Conservation (phyloP, 2,888 invertebrate species). For the Fabriciana adippe region DNA sequence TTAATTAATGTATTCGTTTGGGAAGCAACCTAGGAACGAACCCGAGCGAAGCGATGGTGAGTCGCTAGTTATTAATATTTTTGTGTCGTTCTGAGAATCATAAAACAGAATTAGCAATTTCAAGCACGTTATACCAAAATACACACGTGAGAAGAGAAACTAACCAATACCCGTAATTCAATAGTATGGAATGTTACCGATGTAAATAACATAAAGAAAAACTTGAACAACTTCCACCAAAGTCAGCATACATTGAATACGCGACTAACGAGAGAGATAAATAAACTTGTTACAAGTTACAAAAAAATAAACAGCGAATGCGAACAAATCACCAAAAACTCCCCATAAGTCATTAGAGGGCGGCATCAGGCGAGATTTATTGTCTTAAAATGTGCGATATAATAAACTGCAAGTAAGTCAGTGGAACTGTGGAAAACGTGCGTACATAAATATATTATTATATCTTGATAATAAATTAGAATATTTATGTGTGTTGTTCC, state of each 20-base stretch:
- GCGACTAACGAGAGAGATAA: conserved; percentile 8
- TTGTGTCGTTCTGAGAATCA: too few species aligned
- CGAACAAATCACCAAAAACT: not conserved
- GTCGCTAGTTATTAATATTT: too few species aligned
- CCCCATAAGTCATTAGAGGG: not conserved
- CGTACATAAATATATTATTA: too few species aligned
- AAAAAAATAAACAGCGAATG: not conserved
- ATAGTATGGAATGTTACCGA: not conserved
- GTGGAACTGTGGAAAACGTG: too few species aligned
- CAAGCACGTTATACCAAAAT: not conserved
- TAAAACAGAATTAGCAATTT: too few species aligned
- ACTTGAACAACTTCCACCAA: not conserved
- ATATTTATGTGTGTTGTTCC: too few species aligned
- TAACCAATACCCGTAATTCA: not conserved
- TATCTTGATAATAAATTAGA: too few species aligned
- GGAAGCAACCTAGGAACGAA: too few species aligned
- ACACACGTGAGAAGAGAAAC: not conserved
- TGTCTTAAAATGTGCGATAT: not conserved
- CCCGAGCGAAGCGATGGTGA: too few species aligned
- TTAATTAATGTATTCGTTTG: too few species aligned
- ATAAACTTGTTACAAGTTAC: conserved; percentile 6
- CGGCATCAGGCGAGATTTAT: not conserved
- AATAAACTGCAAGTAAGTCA: not conserved
- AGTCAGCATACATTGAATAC: not conserved
- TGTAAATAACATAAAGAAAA: not conserved